Base-by-base conservation (phyloP, 2,797 vertebrate genomes). In the Eupleurogrammus muticus region DNA sequence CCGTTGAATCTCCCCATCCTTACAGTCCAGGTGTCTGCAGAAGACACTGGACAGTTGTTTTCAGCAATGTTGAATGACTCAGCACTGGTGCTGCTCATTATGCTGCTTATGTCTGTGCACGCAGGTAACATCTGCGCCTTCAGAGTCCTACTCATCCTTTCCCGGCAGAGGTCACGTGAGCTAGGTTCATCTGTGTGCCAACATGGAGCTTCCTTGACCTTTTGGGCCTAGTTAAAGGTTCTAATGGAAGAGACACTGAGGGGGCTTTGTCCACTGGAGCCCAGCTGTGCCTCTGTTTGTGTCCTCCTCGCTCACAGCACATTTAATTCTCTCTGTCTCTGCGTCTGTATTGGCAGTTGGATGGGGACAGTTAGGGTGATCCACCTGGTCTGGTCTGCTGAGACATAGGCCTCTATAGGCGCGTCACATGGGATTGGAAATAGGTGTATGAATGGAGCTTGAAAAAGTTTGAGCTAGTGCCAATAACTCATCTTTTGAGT, bases 141-240 rank as follows among this genome's bases (percentile, higher is more conserved):
- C 73, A 56, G 46, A 56, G 40, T 82, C 77, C 38, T 13, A 40
- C 71, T 79, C 73, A 68, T 72, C 67, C 67, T 28, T 66, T 51
- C 55, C 48, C n/a, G 70, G 68, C 66, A 54, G 73, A 73, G 75
- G 77, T 87, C 80, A 84, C 70, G 59, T 69, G 79, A 77, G 75
- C 16, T 3, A 47, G 82, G 87, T 91, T 91, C 77, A 84, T 88
- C 77, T 73, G 75, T 88, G 85, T 88, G 85, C 76, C 88, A 91
- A 69, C 84, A 83, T 73, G 80, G 84, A 71, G 77, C 77, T 88
- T 85, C 73, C 62, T 80, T 77, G 83, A 90, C 85, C 84, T 88
- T 87, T 75, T 68, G 80, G 67, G 50, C 86, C 81, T 79, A 72
- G 73, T 83, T 78, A 78, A 88, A 87, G 78, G 82, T 87, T 85